Percentiles rank a stretch among this genome's conserved stretches.
Evolutionary conservation across 2,888 invertebrate species (phyloP).

Genomic region (Hoplodrina ambigua): DNA sequence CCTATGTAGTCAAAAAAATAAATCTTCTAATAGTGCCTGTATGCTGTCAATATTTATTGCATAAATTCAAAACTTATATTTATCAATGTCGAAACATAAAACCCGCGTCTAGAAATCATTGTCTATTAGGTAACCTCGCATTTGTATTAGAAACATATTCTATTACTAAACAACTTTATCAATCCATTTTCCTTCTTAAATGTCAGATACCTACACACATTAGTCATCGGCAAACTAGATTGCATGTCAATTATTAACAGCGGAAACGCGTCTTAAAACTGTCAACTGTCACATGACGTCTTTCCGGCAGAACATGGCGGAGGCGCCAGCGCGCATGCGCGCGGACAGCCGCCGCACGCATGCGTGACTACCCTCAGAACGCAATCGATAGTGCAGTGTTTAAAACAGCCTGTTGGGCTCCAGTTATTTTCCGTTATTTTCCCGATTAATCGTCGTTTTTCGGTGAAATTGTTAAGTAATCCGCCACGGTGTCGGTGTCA

Average conservation of each 20-base stretch:
- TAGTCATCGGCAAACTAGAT: conserved; percentile 50
- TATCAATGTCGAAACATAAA: background rate
- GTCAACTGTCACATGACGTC: conserved; percentile 86
- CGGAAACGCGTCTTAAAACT: conserved; percentile 67
- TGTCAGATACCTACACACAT: conserved; percentile 38
- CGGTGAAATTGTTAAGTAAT: conserved; percentile 71
- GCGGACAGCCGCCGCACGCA: conserved; percentile 67
- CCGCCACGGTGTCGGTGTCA: conserved; percentile 86
- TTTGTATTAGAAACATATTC: conserved; percentile 9
- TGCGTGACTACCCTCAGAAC: conserved; percentile 74
- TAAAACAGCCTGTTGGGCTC: conserved; percentile 87
- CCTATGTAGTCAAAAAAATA: background rate
- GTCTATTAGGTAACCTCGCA: background rate
- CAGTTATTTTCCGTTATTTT: conserved; percentile 74
- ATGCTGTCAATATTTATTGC: background rate
- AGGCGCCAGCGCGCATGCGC: conserved; percentile 62
- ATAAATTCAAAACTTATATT: background rate
- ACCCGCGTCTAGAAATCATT: background rate
- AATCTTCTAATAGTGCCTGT: background rate
- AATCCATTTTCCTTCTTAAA: conserved; percentile 21
- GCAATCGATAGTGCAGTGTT: conserved; percentile 86
- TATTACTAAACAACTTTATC: conserved; percentile 18
- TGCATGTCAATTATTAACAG: conserved; percentile 53
- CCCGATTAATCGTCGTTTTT: conserved; percentile 71
- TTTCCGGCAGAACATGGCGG: conserved; percentile 76